phyloP scores from a whole-genome alignment of 2,888 invertebrate species.

The Cryptocephalus primarius region DNA sequence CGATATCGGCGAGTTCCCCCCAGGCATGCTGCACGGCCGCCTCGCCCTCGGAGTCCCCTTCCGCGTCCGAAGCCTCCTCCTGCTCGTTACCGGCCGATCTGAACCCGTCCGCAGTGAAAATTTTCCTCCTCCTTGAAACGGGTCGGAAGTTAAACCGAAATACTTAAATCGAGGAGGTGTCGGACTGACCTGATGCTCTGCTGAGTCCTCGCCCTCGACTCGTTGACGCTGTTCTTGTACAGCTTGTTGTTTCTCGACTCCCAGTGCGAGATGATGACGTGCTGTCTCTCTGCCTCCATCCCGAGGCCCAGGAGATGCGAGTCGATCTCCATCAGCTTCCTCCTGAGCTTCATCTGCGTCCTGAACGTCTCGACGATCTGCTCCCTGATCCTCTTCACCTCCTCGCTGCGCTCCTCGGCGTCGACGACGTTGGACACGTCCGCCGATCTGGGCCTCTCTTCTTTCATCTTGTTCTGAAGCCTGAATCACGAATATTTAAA shows the following conservation, averaged over 20 bases:
- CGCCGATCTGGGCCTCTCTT: slow-evolving; percentile 47
- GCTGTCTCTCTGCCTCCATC: slow-evolving; percentile 80
- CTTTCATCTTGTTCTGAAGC: slow-evolving; percentile 69
- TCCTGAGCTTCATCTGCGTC: slow-evolving; percentile 82
- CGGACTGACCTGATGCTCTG: slow-evolving; percentile 44
- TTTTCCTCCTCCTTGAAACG: slow-evolving; percentile 19
- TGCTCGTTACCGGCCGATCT: slow-evolving; percentile 32
- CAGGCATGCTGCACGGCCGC: slow-evolving; percentile 69
- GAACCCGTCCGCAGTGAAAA: slow-evolving; percentile 27
- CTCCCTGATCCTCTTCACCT: slow-evolving; percentile 59
- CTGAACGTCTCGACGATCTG: slow-evolving; percentile 83
- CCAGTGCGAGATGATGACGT: slow-evolving; percentile 82
- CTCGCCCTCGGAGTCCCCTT: slow-evolving; percentile 45
- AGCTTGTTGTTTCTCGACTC: slow-evolving; percentile 71
- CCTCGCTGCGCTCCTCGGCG: slow-evolving; percentile 22
- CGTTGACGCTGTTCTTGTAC: slow-evolving; percentile 47
- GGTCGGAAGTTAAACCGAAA: not conserved
- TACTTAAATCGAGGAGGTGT: not conserved
- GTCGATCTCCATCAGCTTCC: slow-evolving; percentile 82
- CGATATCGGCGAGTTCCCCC: slow-evolving; percentile 73
- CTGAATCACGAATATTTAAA: slow-evolving; percentile 36
- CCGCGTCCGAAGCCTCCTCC: slow-evolving; percentile 25
- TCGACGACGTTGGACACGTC: slow-evolving; percentile 31
- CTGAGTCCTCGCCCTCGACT: slow-evolving; percentile 49
- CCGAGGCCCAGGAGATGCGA: slow-evolving; percentile 78